Evolutionary conservation across 2,888 invertebrate species (phyloP).

Genomic region (Elysia crispata): DNA sequence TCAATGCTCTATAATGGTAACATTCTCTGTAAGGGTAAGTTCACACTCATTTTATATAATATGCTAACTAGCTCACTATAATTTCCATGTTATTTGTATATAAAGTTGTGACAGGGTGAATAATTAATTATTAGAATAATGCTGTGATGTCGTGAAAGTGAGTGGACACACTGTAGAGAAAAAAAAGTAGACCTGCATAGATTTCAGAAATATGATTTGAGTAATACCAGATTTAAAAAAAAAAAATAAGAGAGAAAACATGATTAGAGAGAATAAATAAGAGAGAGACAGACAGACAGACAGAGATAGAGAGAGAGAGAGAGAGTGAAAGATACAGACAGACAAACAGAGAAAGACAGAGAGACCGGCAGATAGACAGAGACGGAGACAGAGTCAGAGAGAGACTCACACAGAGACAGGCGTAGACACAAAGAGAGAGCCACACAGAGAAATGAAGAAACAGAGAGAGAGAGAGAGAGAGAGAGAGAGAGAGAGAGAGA

Average conservation of each 20-base stretch:
- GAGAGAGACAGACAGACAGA: neutral
- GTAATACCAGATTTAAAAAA: neutral
- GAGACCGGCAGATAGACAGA: neutral
- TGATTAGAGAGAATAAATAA: neutral
- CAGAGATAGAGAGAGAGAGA: neutral
- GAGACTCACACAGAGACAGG: neutral
- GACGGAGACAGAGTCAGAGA: neutral
- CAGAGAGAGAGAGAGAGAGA: neutral
- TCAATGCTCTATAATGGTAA: no score
- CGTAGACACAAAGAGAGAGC: neutral
- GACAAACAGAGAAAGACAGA: neutral
- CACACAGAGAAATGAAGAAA: neutral
- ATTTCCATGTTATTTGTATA: neutral
- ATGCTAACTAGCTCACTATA: no score
- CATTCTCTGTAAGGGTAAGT: no score
- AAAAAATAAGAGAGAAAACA: neutral
- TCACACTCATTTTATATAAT: no score
- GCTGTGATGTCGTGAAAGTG: no score
- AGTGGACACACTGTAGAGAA: no score
- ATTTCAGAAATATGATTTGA: no score
- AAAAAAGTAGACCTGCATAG: no score
- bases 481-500: neutral
- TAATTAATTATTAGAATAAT: no score
- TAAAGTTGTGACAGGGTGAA: neutral
- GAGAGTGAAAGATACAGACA: neutral